These are phyloP conservation scores for Emmelina monodactyla DNA, from an alignment of 2,888 invertebrate species.

Conservation along the genomic window DNA sequence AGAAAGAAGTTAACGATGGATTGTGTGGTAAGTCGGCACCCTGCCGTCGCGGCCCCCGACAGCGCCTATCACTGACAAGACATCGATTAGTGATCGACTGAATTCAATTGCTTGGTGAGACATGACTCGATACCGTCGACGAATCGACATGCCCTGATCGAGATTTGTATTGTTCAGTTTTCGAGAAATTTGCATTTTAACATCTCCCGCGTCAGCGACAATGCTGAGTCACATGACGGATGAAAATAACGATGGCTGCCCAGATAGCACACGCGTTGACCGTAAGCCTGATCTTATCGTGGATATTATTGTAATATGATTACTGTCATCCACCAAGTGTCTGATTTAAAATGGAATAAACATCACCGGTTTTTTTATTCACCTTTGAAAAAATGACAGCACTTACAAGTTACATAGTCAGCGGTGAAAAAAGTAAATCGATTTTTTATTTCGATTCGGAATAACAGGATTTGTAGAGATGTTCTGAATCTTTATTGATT, in stretches of 20 bases:
- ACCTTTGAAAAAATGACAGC: no score
- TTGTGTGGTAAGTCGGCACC: constrained; percentile 68
- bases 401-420: no score
- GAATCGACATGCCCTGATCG: constrained; percentile 53
- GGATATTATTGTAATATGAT: constrained; percentile 52
- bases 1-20: constrained; percentile 67
- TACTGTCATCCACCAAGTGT: constrained; percentile 51
- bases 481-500: no score
- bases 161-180: constrained; percentile 60
- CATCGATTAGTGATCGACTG: constrained; percentile 68
- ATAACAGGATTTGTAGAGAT: no score
- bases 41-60: constrained; percentile 64
- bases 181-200: constrained; percentile 64
- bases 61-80: constrained; percentile 65
- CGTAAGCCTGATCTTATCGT: constrained; percentile 53
- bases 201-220: constrained; percentile 59
- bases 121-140: constrained; percentile 55
- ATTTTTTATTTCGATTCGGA: no score
- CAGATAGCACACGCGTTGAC: constrained; percentile 58
- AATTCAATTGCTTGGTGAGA: constrained; percentile 64
- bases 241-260: constrained; percentile 54
- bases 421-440: no score
- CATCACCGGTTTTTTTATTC: no score
- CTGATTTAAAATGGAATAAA: constrained; percentile 19
- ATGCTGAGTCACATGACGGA: constrained; percentile 64